These are phyloP conservation scores for Coelopa pilipes DNA, from an alignment of 2,888 invertebrate genomes.

Conservation along the genomic window DNA sequence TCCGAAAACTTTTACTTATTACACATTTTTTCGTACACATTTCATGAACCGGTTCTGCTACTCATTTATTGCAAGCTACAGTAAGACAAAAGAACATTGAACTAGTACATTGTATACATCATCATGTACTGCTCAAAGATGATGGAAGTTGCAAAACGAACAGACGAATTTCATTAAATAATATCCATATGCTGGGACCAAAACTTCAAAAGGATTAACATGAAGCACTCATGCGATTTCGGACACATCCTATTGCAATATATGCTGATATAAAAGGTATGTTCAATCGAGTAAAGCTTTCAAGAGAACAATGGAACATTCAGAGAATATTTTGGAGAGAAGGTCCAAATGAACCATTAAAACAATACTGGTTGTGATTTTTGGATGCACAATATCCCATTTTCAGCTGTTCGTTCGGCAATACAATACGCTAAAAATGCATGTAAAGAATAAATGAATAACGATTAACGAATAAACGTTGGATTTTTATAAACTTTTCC, in stretches of 20 bases:
- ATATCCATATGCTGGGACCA: slow-evolving; percentile 24
- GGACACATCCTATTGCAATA: neutral
- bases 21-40: too few species aligned
- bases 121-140: neutral
- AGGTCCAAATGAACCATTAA: neutral
- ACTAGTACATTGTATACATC: too few species aligned
- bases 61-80: too few species aligned
- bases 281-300: slow-evolving; percentile 5
- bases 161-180: slow-evolving; percentile 18
- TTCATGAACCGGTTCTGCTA: too few species aligned
- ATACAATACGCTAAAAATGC: neutral
- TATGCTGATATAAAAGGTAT: slow-evolving; percentile 7
- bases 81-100: too few species aligned
- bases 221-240: slow-evolving; percentile 17
- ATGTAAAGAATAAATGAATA: too few species aligned
- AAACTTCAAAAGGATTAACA: slow-evolving; percentile 20
- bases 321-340: slow-evolving; percentile 1
- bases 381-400: neutral
- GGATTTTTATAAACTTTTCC: too few species aligned
- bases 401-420: neutral
- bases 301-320: neutral
- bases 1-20: too few species aligned
- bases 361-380: slow-evolving; percentile 2
- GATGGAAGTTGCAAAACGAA: slow-evolving; percentile 11
- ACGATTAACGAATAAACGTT: too few species aligned